Percentiles rank a stretch among this genome's conserved stretches.
Evolutionary conservation across 2,888 invertebrate genomes (phyloP).

Genomic region (Rutpela maculata): DNA sequence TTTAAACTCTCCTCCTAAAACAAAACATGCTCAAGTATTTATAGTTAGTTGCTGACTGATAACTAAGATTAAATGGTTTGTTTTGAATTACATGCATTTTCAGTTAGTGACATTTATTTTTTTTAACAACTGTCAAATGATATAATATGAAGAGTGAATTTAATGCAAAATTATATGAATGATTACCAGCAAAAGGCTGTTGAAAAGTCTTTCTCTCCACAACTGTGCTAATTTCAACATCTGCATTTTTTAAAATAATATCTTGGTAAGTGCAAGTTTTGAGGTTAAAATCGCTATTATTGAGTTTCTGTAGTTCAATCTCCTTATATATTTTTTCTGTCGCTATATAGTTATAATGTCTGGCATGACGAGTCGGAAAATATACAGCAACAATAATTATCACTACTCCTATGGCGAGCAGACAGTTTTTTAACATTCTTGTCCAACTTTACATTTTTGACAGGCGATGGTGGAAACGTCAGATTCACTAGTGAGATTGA

Average conservation of each 20-base stretch:
- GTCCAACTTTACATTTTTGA: slow-evolving; percentile 49
- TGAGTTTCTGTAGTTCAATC: slow-evolving; percentile 58
- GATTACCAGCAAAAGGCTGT: slow-evolving; percentile 59
- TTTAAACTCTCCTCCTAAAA: slow-evolving; percentile 70
- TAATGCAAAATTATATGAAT: slow-evolving; percentile 6
- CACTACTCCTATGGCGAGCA: slow-evolving; percentile 55
- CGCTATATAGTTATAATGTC: slow-evolving; percentile 67
- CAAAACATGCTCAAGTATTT: slow-evolving; percentile 26
- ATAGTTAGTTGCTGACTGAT: not conserved
- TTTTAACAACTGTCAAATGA: not conserved
- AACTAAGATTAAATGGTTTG: not conserved
- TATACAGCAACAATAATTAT: slow-evolving; percentile 65
- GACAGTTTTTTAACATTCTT: slow-evolving; percentile 57
- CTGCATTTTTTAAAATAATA: slow-evolving; percentile 62
- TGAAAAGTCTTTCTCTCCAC: slow-evolving; percentile 54
- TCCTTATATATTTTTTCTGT: slow-evolving; percentile 62
- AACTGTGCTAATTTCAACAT: slow-evolving; percentile 61
- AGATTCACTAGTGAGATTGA: slow-evolving; percentile 66
- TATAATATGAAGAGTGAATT: slow-evolving; percentile 6
- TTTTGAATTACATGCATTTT: not conserved
- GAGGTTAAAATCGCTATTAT: slow-evolving; percentile 57
- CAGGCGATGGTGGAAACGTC: slow-evolving; percentile 30
- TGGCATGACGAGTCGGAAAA: slow-evolving; percentile 70
- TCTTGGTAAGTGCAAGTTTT: slow-evolving; percentile 67
- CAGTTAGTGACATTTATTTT: slow-evolving; percentile 3